Conservation (phyloP, 2,113 vertebrate genomes). For the Martes martes region DNA sequence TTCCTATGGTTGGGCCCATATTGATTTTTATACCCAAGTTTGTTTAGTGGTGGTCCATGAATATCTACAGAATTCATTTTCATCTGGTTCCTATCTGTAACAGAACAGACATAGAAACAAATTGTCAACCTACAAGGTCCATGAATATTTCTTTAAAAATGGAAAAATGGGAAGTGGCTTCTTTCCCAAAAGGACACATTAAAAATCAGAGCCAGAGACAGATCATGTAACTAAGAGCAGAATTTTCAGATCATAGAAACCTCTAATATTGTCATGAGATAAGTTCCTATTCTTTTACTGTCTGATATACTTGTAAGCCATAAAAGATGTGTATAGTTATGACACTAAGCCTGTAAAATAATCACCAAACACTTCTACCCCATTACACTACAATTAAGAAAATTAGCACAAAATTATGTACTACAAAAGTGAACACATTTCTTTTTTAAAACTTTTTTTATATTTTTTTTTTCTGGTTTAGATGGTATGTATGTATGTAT, state of each 20-base stretch:
- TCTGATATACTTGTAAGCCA: background rate
- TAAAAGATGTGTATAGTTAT: background rate
- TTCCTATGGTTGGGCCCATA: background rate
- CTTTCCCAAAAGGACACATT: background rate
- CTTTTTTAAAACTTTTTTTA: too few species aligned
- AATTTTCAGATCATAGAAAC: background rate
- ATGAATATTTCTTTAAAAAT: slow-evolving; percentile 10
- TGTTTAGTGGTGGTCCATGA: slow-evolving; percentile 32
- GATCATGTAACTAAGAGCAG: background rate
- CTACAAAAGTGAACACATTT: background rate
- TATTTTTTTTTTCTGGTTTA: too few species aligned
- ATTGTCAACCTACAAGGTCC: background rate
- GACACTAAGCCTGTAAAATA: background rate
- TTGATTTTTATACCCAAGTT: slow-evolving; percentile 51
- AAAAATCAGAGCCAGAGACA: background rate
- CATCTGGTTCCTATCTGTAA: background rate
- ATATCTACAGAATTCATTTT: slow-evolving; percentile 43
- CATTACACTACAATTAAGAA: background rate
- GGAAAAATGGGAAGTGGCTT: background rate
- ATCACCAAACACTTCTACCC: background rate
- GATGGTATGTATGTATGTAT: too few species aligned
- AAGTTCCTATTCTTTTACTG: background rate
- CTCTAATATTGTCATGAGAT: background rate
- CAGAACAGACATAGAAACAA: background rate
- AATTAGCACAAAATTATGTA: background rate